Evolutionary conservation across 2,888 invertebrate species (phyloP).

Genomic region (Drosophila merina): DNA sequence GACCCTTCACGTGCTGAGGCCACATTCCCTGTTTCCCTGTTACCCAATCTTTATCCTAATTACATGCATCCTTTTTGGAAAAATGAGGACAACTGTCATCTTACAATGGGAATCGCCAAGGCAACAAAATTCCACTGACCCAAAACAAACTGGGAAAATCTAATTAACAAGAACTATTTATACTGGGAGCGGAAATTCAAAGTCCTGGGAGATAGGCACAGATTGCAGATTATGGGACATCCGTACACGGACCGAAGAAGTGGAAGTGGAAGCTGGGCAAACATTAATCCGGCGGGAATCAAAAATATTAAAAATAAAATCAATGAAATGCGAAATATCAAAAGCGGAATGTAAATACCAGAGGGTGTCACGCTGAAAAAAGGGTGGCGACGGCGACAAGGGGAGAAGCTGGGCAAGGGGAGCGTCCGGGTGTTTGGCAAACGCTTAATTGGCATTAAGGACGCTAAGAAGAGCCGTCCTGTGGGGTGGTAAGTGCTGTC

Average conservation of each 20-base stretch:
- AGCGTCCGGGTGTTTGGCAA: slow-evolving; percentile 47
- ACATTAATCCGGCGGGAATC: slow-evolving; percentile 31
- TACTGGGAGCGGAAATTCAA: slow-evolving; percentile 18
- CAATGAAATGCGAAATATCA: slow-evolving; percentile 66
- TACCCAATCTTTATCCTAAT: neutral
- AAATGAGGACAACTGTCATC: slow-evolving; percentile 2
- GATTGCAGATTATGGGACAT: slow-evolving; percentile 24
- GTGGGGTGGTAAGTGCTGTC: slow-evolving; percentile 50
- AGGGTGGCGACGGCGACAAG: slow-evolving; percentile 7
- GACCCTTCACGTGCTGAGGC: neutral
- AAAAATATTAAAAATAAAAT: slow-evolving; percentile 46
- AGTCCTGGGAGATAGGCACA: neutral
- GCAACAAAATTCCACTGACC: slow-evolving; percentile 6
- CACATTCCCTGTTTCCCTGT: neutral
- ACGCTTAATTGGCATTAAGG: slow-evolving; percentile 77
- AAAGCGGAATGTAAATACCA: slow-evolving; percentile 55
- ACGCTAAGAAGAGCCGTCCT: slow-evolving; percentile 53
- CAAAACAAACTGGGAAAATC: slow-evolving; percentile 21
- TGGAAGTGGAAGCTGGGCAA: slow-evolving; percentile 24
- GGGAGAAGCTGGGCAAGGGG: neutral
- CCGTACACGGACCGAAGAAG: neutral
- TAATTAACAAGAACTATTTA: slow-evolving; percentile 55
- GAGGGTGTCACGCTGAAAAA: slow-evolving; percentile 22
- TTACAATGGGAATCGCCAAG: slow-evolving; percentile 13
- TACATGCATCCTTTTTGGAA: neutral